These are phyloP conservation scores for Microplitis manilae DNA, from an alignment of 2,888 invertebrate genomes.

Conservation along the genomic window DNA sequence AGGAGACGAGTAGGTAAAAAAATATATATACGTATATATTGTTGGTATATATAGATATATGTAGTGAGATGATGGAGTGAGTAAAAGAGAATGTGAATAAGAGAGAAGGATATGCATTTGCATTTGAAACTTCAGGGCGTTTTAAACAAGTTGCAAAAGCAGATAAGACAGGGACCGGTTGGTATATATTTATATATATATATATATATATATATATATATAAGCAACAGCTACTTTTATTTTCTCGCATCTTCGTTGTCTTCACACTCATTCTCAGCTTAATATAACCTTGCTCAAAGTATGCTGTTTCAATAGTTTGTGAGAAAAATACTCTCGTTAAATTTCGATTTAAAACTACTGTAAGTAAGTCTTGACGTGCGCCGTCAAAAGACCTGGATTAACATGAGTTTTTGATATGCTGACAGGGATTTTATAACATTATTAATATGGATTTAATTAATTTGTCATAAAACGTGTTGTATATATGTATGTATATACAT, in stretches of 20 bases:
- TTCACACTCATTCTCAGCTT: background rate
- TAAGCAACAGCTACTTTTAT: slow-evolving; percentile 4
- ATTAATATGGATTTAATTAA: background rate
- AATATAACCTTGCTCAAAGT: background rate
- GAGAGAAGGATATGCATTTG: slow-evolving; percentile 23
- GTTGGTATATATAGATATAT: background rate
- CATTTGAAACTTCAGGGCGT: slow-evolving; percentile 39
- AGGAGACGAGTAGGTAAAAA: slow-evolving; percentile 5
- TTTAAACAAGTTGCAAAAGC: slow-evolving; percentile 30
- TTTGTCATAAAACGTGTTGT: background rate
- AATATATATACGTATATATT: slow-evolving; percentile 22
- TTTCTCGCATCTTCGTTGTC: slow-evolving; percentile 12
- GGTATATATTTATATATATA: slow-evolving; percentile 1
- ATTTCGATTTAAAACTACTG: slow-evolving; percentile 30
- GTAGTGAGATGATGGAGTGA: slow-evolving; percentile 17
- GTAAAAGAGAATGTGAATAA: slow-evolving; percentile 5
- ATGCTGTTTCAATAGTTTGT: background rate
- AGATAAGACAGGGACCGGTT: slow-evolving; percentile 34
- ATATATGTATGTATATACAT: background rate
- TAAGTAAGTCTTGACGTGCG: background rate
- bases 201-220: background rate
- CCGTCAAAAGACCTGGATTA: background rate
- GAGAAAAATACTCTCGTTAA: slow-evolving; percentile 22
- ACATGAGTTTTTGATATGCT: background rate
- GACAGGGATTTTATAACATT: background rate